A percentile compares a stretch with the other conserved stretches of the same genome.
These are phyloP conservation scores for Musca domestica DNA, from an alignment of 1,140 invertebrate genomes.

Conservation along the genomic window DNA sequence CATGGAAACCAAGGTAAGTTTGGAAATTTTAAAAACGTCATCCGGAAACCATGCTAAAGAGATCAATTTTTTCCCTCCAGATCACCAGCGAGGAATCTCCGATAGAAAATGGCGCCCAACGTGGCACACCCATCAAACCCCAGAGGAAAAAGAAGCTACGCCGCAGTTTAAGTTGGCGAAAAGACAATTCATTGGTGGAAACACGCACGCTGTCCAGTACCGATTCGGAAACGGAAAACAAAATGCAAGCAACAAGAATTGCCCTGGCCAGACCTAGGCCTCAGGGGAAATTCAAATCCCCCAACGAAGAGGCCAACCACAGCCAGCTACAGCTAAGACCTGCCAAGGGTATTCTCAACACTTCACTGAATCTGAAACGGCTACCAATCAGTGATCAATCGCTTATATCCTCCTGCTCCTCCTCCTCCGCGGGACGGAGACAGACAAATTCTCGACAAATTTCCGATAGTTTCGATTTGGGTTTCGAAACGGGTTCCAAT, in stretches of 20 bases:
- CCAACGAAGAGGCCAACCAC: too few species aligned
- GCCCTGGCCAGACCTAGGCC: too few species aligned
- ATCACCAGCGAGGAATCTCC: conserved; percentile 48
- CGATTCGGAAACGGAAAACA: conserved; percentile 34
- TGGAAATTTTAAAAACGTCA: neutral
- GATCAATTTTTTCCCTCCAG: conserved; percentile 21
- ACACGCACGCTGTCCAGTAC: conserved; percentile 35
- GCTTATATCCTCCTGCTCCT: conserved; percentile 40
- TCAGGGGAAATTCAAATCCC: too few species aligned
- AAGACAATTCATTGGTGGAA: conserved; percentile 46
- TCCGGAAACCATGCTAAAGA: neutral
- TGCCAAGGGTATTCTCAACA: conserved; percentile 38
- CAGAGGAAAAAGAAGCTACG: conserved; percentile 49
- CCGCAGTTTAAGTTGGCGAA: conserved; percentile 47
- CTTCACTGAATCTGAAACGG: conserved; percentile 36
- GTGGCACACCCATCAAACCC: conserved; percentile 16
- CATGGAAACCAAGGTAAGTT: conserved; percentile 44
- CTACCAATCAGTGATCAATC: conserved; percentile 31
- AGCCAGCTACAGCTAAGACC: conserved; percentile 37
- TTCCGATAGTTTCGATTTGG: conserved; percentile 45
- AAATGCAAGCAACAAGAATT: too few species aligned
- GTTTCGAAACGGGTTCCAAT: conserved; percentile 49
- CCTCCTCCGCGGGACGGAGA: too few species aligned
- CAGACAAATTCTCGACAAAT: neutral
- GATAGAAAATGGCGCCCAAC: conserved; percentile 27